Evolutionary conservation across 1,140 invertebrate species (phyloP), one percentile per base, ranked within the genome.

Genomic region (Zaprionus davidi): DNA sequence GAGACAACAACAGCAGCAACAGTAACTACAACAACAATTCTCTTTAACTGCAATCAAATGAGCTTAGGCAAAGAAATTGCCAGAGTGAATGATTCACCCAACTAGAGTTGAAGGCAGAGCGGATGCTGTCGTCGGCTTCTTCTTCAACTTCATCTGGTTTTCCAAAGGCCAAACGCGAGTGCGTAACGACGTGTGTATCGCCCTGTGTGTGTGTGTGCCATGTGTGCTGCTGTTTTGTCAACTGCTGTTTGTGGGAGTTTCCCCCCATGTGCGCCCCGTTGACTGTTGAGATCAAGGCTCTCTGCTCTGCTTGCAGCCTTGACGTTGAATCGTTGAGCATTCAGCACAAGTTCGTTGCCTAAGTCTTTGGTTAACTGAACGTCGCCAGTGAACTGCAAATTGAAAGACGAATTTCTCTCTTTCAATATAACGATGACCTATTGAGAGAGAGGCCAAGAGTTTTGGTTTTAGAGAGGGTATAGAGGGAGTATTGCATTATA

Each of bases 281-380:
- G 63, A 17, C 63, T 66, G 75, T 81, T 77, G 78, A 90, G 82
- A 90, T 90, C 86, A 90, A 90, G 85, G 85, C 86, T 82, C 74
- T 11, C 63, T 24, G 46, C 24, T 51, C 41, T 79, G 76, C 76
- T n/a, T 46, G 15, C 31, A 84, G 76, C 85, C 85, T 90, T 90
- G 85, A 90, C 76, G 81, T 85, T 90, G 81, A 88, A 84, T 81
- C 72, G 62, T 70, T 71, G 60, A 76, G 79, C 75, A 77, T 81
- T 73, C 63, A 76, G 84, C 69, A 49, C 64, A 62, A 76, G 76
- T 71, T 81, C 65, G 65, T 67, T 67, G 65, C 55, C 65, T 58
- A 67, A 67, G 55, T 67, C 65, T 58, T 67, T 67, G 20, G 55
- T 49, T 67, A 41, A 58, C 62, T 69, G 66, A 51, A 70, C 67